Evolutionary conservation across 2,888 invertebrate species (phyloP), one percentile per base, ranked within the genome.

Genomic region (Periphyllus acericola): DNA sequence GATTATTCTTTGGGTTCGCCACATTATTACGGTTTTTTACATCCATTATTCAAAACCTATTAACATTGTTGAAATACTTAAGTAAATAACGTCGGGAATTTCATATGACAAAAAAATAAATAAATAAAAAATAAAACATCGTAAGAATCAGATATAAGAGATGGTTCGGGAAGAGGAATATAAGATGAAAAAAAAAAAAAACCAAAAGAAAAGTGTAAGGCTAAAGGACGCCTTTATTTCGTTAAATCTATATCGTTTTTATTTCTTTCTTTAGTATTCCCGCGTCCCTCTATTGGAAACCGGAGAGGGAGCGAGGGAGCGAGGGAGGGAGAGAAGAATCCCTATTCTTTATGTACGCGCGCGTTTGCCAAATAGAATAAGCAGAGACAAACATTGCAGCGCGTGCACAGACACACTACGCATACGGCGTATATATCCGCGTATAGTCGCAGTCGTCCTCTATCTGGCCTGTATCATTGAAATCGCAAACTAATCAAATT

Each of bases 211-310:
- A 80, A 82, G 55, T 71, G 55, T 60, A 60, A 40, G 60, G 75
- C 74, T 83, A 83, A 83, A 83, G 83, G 83, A 75, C 83, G 60
- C 74, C 60, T 83, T 83, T 83, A 83, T 75, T 75, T 83, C 83
- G 74, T 83, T 83, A 83, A 75, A 83, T 75, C 83, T 83, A 83
- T 83, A 83, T 75, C 83, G 83, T 40, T 75, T n/a, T 75, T 74
- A 60, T 83, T 83, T 83, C 60, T 40, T 60, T 83, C 60, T 60
- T 40, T 9, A 36, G 17, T n/a, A 14, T 78, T 40, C 40, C 36
- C 25, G n/a, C 46, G 17, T 1, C 36, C 25, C 25, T 34, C 8
- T 46, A 55, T 76, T 55, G 46, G 46, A 46, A 46, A 46, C 46
- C 8, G 52, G 46, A 29, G 29, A 29, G 40, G 8, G 29, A 52